Base-by-base conservation (phyloP, 2,113 vertebrate genomes). In the Silurus asotus region DNA sequence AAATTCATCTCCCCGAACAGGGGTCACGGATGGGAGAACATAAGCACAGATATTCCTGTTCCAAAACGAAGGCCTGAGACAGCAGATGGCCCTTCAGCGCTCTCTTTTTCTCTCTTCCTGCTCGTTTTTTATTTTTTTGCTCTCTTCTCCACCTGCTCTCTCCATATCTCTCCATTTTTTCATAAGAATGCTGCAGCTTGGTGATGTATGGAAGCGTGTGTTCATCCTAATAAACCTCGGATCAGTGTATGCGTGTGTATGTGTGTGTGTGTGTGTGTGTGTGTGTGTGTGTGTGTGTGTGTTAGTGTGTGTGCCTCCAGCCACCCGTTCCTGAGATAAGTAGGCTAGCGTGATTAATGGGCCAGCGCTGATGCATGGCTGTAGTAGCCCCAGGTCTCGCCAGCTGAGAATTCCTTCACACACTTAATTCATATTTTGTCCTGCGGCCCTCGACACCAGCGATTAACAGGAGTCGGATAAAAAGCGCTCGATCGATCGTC, bases 311-410 rank as follows among this genome's bases (percentile, higher is more conserved):
- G 64, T 81, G 84, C 37, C 5, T 78, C 56, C 25, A 28, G 81
- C 81, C 82, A 28, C 61, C 55, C 53, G 59, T 72, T 87, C 28
- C 84, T 84, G 88, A 81, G 86, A 84, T 90, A 89, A 88, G 82
- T 82, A 90, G 86, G 88, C 70, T 78, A 14, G 84, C 55, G 55
- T 88, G 84, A 90, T 90, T 90, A 87, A 90, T 90, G 85, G 72
- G 62, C 69, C 70, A n/a, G 53, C 9, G 84, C 58, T 84, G 87
- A 88, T 86, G 86, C 87, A 86, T 84, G 76, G 84, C 84, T 78
- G 51, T 51, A 70, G 86, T 82, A 37, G 84, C 76, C 85, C 65
- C 59, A 75, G 85, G 84, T 88, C 28, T 70, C 76, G 77, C 82
- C 77, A 84, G 72, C 76, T 72, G 84, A 82, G 84, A 87, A 83